Conservation (phyloP, 2,888 invertebrate genomes). For the Lepetodrilus schrolli region DNA sequence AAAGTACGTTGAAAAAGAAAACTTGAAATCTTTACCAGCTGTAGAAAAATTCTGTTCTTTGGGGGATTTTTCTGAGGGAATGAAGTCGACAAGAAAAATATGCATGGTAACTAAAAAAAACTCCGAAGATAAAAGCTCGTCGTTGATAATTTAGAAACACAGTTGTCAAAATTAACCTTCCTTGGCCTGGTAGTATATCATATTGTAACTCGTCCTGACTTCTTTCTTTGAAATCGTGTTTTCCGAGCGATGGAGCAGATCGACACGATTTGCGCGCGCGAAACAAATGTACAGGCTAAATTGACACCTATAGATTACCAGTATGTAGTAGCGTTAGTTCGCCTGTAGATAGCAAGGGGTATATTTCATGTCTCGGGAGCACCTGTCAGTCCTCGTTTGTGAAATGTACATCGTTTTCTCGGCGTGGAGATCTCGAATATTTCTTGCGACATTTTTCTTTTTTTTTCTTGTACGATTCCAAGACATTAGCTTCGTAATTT, state of each 20-base stretch:
- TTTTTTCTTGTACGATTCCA: too few relatives aligned
- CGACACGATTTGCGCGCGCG: background rate
- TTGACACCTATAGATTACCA: conserved; percentile 8
- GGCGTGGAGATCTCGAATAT: background rate
- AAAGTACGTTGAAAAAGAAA: background rate
- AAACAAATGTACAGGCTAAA: conserved; percentile 16
- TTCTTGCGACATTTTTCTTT: background rate
- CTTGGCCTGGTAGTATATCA: background rate
- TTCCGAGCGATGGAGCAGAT: conserved; percentile 12
- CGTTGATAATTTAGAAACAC: background rate
- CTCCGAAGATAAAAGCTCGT: background rate
- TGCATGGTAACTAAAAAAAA: background rate
- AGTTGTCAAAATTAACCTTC: conserved; percentile 2
- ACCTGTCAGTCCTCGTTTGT: background rate
- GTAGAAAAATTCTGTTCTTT: background rate
- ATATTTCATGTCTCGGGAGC: background rate
- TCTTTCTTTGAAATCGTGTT: conserved; percentile 9
- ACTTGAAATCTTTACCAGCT: background rate
- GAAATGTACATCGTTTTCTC: background rate
- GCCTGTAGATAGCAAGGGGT: background rate
- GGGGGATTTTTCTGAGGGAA: background rate
- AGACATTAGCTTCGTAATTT: too few relatives aligned
- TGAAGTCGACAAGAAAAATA: background rate
- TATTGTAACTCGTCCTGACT: background rate
- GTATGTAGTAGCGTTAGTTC: background rate